Evolutionary conservation across 1,140 invertebrate genomes (phyloP).

Genomic region (Gonatopus flavifemur): DNA sequence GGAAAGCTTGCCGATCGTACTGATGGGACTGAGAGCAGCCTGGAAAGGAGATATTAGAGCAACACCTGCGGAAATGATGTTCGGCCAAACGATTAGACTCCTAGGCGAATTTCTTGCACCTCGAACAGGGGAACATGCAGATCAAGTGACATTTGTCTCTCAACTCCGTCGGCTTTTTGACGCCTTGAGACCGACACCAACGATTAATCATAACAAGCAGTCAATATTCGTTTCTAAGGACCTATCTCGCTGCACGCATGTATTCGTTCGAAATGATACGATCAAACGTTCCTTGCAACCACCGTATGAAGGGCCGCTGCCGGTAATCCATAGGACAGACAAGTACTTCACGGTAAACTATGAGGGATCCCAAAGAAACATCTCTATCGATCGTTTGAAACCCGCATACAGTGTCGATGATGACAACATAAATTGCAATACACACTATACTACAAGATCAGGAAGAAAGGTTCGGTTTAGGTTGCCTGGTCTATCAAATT

Average conservation of each 20-base stretch:
- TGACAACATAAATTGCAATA: background rate
- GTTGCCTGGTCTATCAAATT: too few relatives aligned
- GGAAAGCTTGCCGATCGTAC: slow-evolving; percentile 21
- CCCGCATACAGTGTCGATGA: background rate
- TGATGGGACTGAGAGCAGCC: slow-evolving; percentile 22
- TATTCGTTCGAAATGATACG: background rate
- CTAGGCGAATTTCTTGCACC: slow-evolving; percentile 7
- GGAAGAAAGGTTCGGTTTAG: too few relatives aligned
- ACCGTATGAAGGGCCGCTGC: background rate
- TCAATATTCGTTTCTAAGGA: background rate
- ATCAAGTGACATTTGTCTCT: too few relatives aligned
- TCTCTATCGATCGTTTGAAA: background rate
- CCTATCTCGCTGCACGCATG: background rate
- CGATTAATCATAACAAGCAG: background rate
- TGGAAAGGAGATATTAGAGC: slow-evolving; percentile 26
- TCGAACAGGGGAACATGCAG: too few relatives aligned
- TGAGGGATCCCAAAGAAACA: background rate
- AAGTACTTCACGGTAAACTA: background rate
- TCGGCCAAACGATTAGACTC: slow-evolving; percentile 22
- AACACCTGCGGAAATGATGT: slow-evolving; percentile 35
- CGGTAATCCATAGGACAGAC: background rate
- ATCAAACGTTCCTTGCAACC: background rate
- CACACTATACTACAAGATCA: too few relatives aligned
- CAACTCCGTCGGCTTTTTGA: too few relatives aligned
- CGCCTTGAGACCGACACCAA: background rate